These are phyloP conservation scores for Stigmatopora argus DNA, from an alignment of 2,113 vertebrate genomes.

Conservation along the genomic window DNA sequence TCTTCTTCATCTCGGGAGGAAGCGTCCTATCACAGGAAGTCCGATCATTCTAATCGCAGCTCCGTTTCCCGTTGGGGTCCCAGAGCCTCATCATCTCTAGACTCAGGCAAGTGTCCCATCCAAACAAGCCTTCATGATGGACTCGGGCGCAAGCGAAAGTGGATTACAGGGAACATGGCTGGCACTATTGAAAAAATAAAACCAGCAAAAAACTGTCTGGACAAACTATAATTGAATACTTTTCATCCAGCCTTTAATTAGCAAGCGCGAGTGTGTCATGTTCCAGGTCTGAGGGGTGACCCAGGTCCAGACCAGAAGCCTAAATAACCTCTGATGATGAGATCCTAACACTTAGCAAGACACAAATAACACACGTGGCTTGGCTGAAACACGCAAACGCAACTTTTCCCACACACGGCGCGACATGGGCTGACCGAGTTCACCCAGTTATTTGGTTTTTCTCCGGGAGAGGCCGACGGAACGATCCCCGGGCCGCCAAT, in stretches of 20 bases:
- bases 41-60: conserved; percentile 55
- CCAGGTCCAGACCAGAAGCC: neutral
- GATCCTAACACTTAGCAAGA: conserved; percentile 23
- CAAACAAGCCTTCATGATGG: conserved; percentile 47
- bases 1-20: conserved; percentile 55
- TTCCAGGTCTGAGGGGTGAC: conserved; percentile 4
- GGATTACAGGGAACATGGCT: conserved; percentile 56
- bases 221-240: conserved; percentile 3
- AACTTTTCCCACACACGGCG: conserved; percentile 13
- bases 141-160: conserved; percentile 53
- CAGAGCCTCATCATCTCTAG: conserved; percentile 22
- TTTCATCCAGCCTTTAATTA: neutral
- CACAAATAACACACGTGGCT: conserved; percentile 20
- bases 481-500: neutral
- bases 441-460: conserved; percentile 4
- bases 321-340: conserved; percentile 7
- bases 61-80: conserved; percentile 51
- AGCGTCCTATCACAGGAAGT: conserved; percentile 64
- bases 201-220: conserved; percentile 8
- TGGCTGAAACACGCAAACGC: conserved; percentile 28
- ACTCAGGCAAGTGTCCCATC: conserved; percentile 37
- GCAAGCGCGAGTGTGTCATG: neutral
- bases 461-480: conserved; percentile 14
- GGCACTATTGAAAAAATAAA: conserved; percentile 6
- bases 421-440: neutral